These are phyloP conservation scores for Sebastes hubbsi DNA, from an alignment of 2,797 vertebrate genomes.

Conservation along the genomic window DNA sequence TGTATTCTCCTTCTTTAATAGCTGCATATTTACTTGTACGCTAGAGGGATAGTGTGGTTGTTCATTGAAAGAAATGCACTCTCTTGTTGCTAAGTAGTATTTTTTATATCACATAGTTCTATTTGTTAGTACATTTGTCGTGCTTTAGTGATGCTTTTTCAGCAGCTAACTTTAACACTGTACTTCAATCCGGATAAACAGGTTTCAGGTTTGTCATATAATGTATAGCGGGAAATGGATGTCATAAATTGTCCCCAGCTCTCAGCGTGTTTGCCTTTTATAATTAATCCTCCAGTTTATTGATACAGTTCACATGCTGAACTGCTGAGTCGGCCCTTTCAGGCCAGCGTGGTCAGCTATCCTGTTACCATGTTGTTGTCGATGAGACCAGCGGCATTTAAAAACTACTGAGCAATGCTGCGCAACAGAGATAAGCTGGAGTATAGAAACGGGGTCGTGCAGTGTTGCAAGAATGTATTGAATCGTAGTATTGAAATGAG, in stretches of 20 bases:
- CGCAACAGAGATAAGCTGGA: slow-evolving; percentile 39
- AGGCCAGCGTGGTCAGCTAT: slow-evolving; percentile 36
- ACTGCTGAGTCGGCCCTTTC: slow-evolving; percentile 36
- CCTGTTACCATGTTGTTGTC: slow-evolving; percentile 29
- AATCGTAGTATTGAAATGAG: background rate
- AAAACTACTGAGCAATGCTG: slow-evolving; percentile 30
- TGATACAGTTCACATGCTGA: slow-evolving; percentile 53
- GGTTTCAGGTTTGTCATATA: slow-evolving; percentile 1
- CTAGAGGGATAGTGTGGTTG: background rate
- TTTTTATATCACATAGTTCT: background rate
- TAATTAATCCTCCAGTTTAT: slow-evolving; percentile 57
- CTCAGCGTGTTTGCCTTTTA: slow-evolving; percentile 31
- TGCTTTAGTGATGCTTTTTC: background rate
- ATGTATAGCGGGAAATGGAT: background rate
- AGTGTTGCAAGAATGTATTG: background rate
- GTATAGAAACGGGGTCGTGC: background rate
- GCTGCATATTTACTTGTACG: background rate
- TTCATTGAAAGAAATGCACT: background rate
- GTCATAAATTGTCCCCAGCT: slow-evolving; percentile 25
- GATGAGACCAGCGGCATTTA: slow-evolving; percentile 13
- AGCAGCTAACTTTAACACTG: background rate
- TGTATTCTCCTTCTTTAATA: background rate
- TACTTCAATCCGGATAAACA: background rate
- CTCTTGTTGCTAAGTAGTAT: background rate
- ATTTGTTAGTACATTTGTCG: background rate